Conservation (phyloP, 2,888 invertebrate species). For the Notocelia uddmanniana region DNA sequence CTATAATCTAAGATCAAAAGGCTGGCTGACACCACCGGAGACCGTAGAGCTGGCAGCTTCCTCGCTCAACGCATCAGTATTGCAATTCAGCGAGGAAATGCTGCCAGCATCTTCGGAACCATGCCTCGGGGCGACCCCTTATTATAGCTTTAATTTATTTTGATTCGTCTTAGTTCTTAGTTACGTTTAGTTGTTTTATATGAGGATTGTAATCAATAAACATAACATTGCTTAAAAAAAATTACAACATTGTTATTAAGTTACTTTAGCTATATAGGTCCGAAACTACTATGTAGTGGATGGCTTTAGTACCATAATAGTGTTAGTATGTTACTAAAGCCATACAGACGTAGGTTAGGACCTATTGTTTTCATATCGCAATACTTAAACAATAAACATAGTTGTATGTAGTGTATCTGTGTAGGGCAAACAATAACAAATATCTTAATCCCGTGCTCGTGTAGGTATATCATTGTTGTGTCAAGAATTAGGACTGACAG, state of each 20-base stretch:
- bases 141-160: too few relatives aligned
- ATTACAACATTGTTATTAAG: not conserved
- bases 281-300: not conserved
- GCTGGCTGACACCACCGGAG: too few relatives aligned
- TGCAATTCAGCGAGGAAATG: too few relatives aligned
- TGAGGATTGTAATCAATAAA: too few relatives aligned
- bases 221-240: too few relatives aligned
- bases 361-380: not conserved
- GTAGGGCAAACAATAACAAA: conserved; percentile 16
- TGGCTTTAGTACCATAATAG: not conserved
- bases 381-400: not conserved
- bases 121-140: too few relatives aligned
- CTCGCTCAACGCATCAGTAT: too few relatives aligned
- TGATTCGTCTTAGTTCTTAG: too few relatives aligned
- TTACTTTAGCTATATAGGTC: not conserved
- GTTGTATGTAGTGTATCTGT: not conserved
- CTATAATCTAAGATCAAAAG: too few relatives aligned
- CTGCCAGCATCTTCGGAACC: too few relatives aligned
- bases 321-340: not conserved
- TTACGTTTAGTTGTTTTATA: too few relatives aligned
- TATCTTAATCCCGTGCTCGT: not conserved
- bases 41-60: too few relatives aligned
- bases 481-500: not conserved
- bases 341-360: not conserved
- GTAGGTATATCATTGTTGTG: conserved; percentile 20